Base-by-base conservation (phyloP, 2,888 invertebrate genomes). In the Mythimna loreyi region DNA sequence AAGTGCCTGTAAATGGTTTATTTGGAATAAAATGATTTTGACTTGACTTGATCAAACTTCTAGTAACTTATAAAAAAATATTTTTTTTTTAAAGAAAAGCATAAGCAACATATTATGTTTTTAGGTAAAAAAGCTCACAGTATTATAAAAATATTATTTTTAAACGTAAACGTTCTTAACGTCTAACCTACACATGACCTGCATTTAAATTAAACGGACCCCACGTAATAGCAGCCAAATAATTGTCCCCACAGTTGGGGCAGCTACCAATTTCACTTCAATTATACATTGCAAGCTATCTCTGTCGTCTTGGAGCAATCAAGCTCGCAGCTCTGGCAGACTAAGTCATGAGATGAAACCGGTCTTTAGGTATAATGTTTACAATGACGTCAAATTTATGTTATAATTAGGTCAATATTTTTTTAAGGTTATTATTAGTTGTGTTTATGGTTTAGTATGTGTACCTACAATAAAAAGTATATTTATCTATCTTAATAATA, bases 251-350 rank as follows among this genome's bases (percentile, higher is more conserved):
- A n/a, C 13, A 72, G 43, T 43, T 36, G 64, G 25, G 25, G 55
- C 57, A 58, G 50, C 64, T 68, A 66, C 55, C 74, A 69, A 74
- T 78, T 68, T 52, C 74, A 69, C 62, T 55, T 60, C 52, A 68
- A 78, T 73, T 68, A 68, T 52, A 73, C 58, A 56, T 68, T 28
- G 45, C n/a, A n/a, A 52, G 49, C 63, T 50, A 47, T 52, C 66
- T 55, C 67, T 28, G 58, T 49, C n/a, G 30, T 43, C 58, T 59
- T 21, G 19, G 59, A 68, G 64, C 73, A 73, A 62, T 77, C 58
- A 59, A 45, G 40, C 67, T 60, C 53, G 49, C 55, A 36, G 33
- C 57, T 40, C 47, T 25, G 3, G 11, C 23, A 55, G 28, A 43
- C 49, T 7, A 30, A 49, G 33, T 21, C 36, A 53, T 30, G 19